phyloP scores from a whole-genome alignment of 2,888 invertebrate species.

The Bellardia bayeri region DNA sequence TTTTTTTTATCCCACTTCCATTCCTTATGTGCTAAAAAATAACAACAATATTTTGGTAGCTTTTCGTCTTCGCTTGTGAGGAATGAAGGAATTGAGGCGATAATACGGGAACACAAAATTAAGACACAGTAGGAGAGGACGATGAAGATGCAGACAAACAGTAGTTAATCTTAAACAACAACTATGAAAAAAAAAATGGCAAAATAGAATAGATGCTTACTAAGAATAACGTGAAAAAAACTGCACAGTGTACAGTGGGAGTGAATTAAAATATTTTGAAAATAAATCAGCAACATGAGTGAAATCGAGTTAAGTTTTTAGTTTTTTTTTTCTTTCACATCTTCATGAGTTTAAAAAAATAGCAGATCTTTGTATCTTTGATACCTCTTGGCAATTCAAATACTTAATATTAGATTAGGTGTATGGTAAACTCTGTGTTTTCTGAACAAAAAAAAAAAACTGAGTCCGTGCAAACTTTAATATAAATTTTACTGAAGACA shows the following conservation, averaged over 20 bases:
- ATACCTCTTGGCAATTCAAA: no score
- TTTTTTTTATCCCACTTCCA: slow-evolving; percentile 5
- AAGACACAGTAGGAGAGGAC: slow-evolving; percentile 17
- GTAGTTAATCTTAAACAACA: slow-evolving; percentile 34
- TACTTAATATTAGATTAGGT: no score
- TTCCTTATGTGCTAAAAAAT: neutral
- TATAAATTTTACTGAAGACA: no score
- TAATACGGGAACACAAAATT: slow-evolving; percentile 24
- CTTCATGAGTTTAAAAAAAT: no score
- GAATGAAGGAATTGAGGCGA: neutral
- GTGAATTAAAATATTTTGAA: no score
- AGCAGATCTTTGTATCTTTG: no score
- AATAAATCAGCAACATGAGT: no score
- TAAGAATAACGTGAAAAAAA: neutral
- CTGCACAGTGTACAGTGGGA: neutral
- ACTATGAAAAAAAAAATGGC: neutral
- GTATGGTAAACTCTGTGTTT: no score
- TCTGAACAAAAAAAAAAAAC: no score
- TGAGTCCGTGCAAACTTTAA: no score
- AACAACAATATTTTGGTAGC: slow-evolving; percentile 19
- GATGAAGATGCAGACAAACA: slow-evolving; percentile 18
- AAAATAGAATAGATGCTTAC: neutral
- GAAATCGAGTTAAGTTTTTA: no score
- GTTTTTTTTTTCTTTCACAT: no score
- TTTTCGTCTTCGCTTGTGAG: neutral